phyloP scores from a whole-genome alignment of 1,140 invertebrate species.

The Drosophila navojoa region DNA sequence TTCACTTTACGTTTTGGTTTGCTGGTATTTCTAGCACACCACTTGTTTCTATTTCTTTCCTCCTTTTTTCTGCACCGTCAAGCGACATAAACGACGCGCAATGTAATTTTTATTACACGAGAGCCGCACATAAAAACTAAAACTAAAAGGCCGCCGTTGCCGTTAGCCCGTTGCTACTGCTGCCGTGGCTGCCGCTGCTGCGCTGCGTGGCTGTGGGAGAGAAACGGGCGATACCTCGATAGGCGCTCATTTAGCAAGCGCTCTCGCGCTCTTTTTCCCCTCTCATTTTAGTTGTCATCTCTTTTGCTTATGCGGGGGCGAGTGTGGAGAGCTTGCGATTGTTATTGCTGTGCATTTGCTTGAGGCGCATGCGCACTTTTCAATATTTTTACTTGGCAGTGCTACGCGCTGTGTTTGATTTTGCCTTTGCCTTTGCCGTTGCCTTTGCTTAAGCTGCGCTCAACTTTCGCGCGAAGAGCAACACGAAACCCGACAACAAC shows the following conservation, averaged over 20 bases:
- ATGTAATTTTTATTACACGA: slow-evolving; percentile 77
- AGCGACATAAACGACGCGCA: slow-evolving; percentile 62
- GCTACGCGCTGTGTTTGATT: slow-evolving; percentile 9
- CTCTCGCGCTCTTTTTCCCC: slow-evolving; percentile 16
- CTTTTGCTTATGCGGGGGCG: slow-evolving; percentile 31
- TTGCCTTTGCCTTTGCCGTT: slow-evolving; percentile 27
- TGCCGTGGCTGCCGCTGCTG: slow-evolving; percentile 21
- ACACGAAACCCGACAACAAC: slow-evolving; percentile 26
- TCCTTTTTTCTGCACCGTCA: slow-evolving; percentile 56
- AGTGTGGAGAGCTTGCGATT: slow-evolving; percentile 38
- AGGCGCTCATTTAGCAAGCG: slow-evolving; percentile 11
- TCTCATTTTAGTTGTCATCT: slow-evolving; percentile 15
- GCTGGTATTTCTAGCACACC: slow-evolving; percentile 48
- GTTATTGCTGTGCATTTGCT: slow-evolving; percentile 46
- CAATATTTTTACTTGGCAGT: slow-evolving; percentile 11
- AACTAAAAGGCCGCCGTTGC: slow-evolving; percentile 64
- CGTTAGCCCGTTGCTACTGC: slow-evolving; percentile 47
- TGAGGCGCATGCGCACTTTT: slow-evolving; percentile 52
- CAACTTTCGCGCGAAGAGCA: slow-evolving; percentile 64
- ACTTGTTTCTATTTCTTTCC: slow-evolving; percentile 52
- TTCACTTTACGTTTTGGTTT: slow-evolving; percentile 26
- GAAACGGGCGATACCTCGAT: slow-evolving; percentile 14
- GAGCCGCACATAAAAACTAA: slow-evolving; percentile 67
- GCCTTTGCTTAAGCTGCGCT: slow-evolving; percentile 55
- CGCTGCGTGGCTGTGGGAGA: slow-evolving; percentile 35